Evolutionary conservation across 1,140 invertebrate genomes (phyloP).

Genomic region (Potamilus streckersoni): DNA sequence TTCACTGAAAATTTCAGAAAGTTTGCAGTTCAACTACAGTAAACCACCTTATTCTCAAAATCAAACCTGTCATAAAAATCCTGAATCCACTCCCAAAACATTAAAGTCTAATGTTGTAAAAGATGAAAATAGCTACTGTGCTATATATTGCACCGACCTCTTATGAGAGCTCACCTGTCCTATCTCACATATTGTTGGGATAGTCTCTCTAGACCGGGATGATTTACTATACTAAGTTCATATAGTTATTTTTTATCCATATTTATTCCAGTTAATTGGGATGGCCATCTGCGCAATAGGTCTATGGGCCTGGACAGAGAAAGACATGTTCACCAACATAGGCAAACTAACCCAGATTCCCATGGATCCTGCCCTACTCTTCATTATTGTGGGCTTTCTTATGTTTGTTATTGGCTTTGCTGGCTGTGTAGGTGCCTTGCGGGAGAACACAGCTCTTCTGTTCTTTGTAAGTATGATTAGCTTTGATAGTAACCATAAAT

Average conservation of each 20-base stretch:
- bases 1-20: too few relatives aligned
- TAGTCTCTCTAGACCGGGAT: too few relatives aligned
- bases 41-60: too few relatives aligned
- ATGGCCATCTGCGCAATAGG: conserved; percentile 88
- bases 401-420: conserved; percentile 94
- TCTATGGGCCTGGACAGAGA: conserved; percentile 97
- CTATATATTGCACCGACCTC: too few relatives aligned
- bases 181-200: too few relatives aligned
- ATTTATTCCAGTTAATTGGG: conserved; percentile 81
- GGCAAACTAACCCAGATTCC: conserved; percentile 85
- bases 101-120: too few relatives aligned
- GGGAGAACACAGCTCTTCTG: conserved; percentile 80
- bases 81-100: too few relatives aligned
- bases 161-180: too few relatives aligned
- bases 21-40: too few relatives aligned
- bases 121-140: too few relatives aligned
- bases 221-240: too few relatives aligned
- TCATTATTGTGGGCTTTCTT: conserved; percentile 90
- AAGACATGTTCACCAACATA: conserved; percentile 95
- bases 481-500: neutral
- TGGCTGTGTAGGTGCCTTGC: conserved; percentile 94
- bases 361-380: conserved; percentile 94
- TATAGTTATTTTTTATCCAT: conserved; percentile 7
- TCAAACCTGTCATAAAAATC: too few relatives aligned
- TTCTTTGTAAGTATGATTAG: conserved; percentile 70